Evolutionary conservation across 1,140 invertebrate species (phyloP).

Genomic region (Maniola jurtina): DNA sequence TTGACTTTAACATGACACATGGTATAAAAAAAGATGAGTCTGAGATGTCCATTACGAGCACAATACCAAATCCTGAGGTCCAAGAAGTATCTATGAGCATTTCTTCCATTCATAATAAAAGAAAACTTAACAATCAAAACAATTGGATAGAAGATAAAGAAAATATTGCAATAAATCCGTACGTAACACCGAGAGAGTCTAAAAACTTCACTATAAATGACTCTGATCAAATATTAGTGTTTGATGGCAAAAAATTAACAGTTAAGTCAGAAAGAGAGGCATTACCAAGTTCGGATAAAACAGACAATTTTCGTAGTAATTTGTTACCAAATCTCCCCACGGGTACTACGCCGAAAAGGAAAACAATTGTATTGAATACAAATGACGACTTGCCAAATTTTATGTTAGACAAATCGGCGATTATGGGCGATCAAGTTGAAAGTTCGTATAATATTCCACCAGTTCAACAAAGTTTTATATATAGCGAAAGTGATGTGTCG

Average conservation of each 20-base stretch:
- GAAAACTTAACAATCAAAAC: constrained; percentile 33
- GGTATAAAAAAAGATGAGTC: constrained; percentile 42
- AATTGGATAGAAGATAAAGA: constrained; percentile 62
- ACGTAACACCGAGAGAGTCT: constrained; percentile 45
- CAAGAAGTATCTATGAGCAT: constrained; percentile 41
- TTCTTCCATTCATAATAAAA: constrained; percentile 28
- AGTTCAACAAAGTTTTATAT: constrained; percentile 23
- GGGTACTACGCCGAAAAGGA: constrained; percentile 35
- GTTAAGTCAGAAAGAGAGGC: constrained; percentile 46
- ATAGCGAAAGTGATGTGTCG: constrained; percentile 40
- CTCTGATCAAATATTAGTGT: constrained; percentile 58
- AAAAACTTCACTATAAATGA: constrained; percentile 57
- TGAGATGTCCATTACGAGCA: constrained; percentile 68
- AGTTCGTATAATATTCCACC: constrained; percentile 2
- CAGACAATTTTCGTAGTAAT: constrained; percentile 34
- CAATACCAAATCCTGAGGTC: constrained; percentile 53
- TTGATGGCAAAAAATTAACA: constrained; percentile 63
- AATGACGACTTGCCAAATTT: constrained; percentile 62
- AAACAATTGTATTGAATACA: constrained; percentile 52
- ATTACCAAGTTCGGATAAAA: constrained; percentile 14
- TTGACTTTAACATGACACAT: constrained; percentile 61
- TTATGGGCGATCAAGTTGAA: neutral
- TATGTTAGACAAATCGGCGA: constrained; percentile 9
- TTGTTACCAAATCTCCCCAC: constrained; percentile 23
- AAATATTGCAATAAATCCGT: constrained; percentile 63